phyloP scores from a whole-genome alignment of 2,888 invertebrate genomes.

The Odontocolon sp. region DNA sequence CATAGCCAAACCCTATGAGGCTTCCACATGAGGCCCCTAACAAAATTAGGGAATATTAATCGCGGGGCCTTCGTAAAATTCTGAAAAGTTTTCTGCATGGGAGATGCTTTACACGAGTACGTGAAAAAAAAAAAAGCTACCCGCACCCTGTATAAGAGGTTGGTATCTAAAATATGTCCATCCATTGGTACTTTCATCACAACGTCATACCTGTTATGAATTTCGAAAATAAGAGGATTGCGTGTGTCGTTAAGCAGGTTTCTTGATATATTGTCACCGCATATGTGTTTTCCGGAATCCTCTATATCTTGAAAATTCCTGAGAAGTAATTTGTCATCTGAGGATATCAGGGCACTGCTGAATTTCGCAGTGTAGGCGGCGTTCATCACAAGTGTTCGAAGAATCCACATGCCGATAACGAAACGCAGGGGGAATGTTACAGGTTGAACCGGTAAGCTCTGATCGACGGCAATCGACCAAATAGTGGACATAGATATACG shows the following conservation, averaged over 20 bases:
- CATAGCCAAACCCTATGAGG: too few relatives aligned
- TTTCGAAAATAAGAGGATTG: slow-evolving; percentile 31
- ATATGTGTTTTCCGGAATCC: slow-evolving; percentile 50
- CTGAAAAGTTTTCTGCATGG: too few relatives aligned
- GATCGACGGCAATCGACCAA: slow-evolving; percentile 42
- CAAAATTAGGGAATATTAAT: too few relatives aligned
- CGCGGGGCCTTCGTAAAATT: too few relatives aligned
- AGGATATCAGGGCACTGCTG: slow-evolving; percentile 54
- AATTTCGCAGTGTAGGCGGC: slow-evolving; percentile 57
- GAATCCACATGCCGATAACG: slow-evolving; percentile 58
- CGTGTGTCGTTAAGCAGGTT: slow-evolving; percentile 36
- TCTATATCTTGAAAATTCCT: slow-evolving; percentile 47
- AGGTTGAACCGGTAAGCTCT: slow-evolving; percentile 36
- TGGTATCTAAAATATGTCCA: neutral
- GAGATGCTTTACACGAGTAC: too few relatives aligned
- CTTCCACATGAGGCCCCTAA: too few relatives aligned
- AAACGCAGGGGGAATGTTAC: slow-evolving; percentile 50
- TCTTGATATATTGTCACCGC: slow-evolving; percentile 17
- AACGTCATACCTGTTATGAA: slow-evolving; percentile 53
- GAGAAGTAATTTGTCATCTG: slow-evolving; percentile 23
- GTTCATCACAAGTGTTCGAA: slow-evolving; percentile 49
- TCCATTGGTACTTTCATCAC: neutral
- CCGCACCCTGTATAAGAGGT: neutral
- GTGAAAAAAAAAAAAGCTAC: too few relatives aligned
- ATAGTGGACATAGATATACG: slow-evolving; percentile 48